phyloP scores from a whole-genome alignment of 2,797 vertebrate species.

The Sardinella longiceps region DNA sequence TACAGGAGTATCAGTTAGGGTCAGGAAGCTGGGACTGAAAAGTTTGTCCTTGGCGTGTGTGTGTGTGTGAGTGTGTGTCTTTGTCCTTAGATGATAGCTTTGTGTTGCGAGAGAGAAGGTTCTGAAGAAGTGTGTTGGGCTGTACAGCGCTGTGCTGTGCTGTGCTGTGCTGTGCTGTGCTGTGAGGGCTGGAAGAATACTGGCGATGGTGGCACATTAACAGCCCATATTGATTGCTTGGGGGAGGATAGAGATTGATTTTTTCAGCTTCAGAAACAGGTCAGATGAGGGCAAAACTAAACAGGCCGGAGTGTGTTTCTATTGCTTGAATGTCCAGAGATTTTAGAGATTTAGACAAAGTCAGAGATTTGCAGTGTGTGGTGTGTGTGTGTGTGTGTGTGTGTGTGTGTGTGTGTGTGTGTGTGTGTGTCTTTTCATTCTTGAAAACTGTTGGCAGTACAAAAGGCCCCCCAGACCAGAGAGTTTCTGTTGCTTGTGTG shows the following conservation, averaged over 20 bases:
- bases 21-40: not conserved
- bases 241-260: not conserved
- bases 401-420: not conserved
- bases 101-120: not conserved
- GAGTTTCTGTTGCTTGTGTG: not conserved
- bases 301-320: not conserved
- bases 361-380: not conserved
- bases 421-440: slow-evolving; percentile 3
- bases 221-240: not conserved
- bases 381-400: not conserved
- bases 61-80: not conserved
- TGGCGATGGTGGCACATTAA: not conserved
- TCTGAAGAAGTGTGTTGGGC: not conserved
- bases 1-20: not conserved
- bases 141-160: no score
- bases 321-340: no score
- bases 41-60: no score
- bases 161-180: no score
- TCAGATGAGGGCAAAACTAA: not conserved
- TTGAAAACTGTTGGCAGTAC: not conserved
- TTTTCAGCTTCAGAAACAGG: slow-evolving; percentile 1
- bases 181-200: not conserved
- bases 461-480: not conserved
- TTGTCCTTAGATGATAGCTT: no score
- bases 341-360: no score